Evolutionary conservation across 2,888 invertebrate genomes (phyloP).

Genomic region (Phorcus lineatus): DNA sequence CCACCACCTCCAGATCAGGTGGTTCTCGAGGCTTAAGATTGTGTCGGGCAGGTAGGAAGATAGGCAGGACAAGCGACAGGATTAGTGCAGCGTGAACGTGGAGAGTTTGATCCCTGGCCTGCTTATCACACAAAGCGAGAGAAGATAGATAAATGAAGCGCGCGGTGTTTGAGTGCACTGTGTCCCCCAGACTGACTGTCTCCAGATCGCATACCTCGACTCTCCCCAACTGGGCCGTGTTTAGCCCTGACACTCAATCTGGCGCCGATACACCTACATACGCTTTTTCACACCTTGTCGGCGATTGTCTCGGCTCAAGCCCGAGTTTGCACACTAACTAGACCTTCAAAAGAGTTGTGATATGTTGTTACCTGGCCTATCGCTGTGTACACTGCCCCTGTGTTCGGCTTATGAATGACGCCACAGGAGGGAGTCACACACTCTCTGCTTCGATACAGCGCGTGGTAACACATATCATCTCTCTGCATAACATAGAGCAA

Average conservation of each 20-base stretch:
- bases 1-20: neutral
- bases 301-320: neutral
- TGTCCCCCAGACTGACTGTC: neutral
- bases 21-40: neutral
- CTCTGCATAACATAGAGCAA: too few relatives aligned
- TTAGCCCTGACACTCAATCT: neutral
- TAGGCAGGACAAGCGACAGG: neutral
- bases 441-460: too few relatives aligned
- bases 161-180: neutral
- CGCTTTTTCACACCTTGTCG: neutral
- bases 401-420: too few relatives aligned
- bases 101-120: neutral
- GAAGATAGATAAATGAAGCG: slow-evolving; percentile 1
- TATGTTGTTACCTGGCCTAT: neutral
- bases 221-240: slow-evolving; percentile 1
- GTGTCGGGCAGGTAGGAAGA: neutral
- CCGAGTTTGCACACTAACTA: neutral
- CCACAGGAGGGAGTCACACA: too few relatives aligned
- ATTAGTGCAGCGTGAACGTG: neutral
- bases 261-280: neutral
- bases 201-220: neutral
- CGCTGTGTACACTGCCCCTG: too few relatives aligned
- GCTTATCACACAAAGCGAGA: slow-evolving; percentile 10
- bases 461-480: too few relatives aligned
- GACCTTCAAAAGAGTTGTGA: neutral